phyloP scores from a whole-genome alignment of 2,888 invertebrate species.

The Caenorhabditis panamensis region DNA sequence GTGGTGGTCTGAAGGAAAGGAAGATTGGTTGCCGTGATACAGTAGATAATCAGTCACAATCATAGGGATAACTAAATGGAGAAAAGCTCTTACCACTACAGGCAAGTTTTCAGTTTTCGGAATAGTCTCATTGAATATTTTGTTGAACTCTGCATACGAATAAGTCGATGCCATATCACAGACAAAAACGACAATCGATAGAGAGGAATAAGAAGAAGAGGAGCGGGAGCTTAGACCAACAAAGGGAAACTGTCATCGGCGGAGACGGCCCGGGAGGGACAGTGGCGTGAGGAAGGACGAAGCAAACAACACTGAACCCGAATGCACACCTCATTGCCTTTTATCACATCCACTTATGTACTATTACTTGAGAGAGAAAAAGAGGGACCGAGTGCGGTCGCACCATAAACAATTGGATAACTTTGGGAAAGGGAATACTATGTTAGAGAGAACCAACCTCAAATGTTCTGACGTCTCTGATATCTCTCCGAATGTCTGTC shows the following conservation, averaged over 20 bases:
- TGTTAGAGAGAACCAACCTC: constrained; percentile 11
- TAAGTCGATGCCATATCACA: constrained; percentile 50
- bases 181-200: constrained; percentile 32
- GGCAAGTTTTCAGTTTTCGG: constrained; percentile 48
- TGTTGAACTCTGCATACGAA: constrained; percentile 60
- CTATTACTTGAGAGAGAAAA: constrained; percentile 15
- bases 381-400: background rate
- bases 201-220: constrained; percentile 42
- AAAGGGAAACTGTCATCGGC: constrained; percentile 54
- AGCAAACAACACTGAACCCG: constrained; percentile 55
- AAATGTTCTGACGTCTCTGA: constrained; percentile 39
- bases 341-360: constrained; percentile 52
- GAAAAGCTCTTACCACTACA: constrained; percentile 27
- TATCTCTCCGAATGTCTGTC: constrained; percentile 42
- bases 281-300: constrained; percentile 31
- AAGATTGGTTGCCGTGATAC: background rate
- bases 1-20: constrained; percentile 33
- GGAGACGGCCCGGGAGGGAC: constrained; percentile 12
- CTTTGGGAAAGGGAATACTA: background rate
- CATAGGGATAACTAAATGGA: background rate
- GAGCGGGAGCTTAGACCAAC: constrained; percentile 59
- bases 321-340: constrained; percentile 50
- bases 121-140: constrained; percentile 50
- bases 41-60: background rate
- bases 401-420: background rate